A percentile compares a stretch with the other conserved stretches of the same genome.
Evolutionary conservation across 2,113 vertebrate species (phyloP).

Genomic region (Gadus chalcogrammus): DNA sequence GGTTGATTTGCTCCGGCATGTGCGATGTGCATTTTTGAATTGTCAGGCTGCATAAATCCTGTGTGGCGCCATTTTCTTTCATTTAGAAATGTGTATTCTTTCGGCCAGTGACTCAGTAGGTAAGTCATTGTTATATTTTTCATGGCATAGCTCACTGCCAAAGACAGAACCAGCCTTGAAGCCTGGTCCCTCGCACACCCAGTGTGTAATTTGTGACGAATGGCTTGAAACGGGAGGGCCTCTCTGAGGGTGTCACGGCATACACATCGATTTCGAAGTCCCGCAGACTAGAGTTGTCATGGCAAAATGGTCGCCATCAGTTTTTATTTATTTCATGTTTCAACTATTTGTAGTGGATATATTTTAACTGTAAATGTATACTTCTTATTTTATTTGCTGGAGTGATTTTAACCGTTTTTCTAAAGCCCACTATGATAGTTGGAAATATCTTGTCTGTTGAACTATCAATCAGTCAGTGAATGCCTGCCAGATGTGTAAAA

Average conservation of each 20-base stretch:
- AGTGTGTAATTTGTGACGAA: conserved; percentile 45
- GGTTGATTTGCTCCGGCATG: too few species aligned
- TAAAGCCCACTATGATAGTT: conserved; percentile 58
- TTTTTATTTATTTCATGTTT: conserved; percentile 30
- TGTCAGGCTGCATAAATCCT: neutral
- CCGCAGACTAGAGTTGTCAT: conserved; percentile 13
- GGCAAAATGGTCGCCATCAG: conserved; percentile 24
- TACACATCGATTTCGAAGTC: conserved; percentile 3
- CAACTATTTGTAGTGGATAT: conserved; percentile 49
- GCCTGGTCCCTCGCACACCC: conserved; percentile 35
- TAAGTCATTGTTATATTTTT: conserved; percentile 33
- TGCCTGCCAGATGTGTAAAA: conserved; percentile 64
- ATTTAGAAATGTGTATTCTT: conserved; percentile 9
- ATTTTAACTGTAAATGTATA: conserved; percentile 64
- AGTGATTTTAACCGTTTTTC: conserved; percentile 42
- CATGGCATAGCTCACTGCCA: conserved; percentile 20
- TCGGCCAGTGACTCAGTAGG: conserved; percentile 39
- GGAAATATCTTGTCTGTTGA: conserved; percentile 42
- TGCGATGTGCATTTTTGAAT: too few species aligned
- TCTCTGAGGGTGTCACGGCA: conserved; percentile 20
- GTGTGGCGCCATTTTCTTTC: neutral
- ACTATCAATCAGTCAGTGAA: conserved; percentile 52
- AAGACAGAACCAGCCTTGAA: conserved; percentile 29
- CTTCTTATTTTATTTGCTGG: conserved; percentile 31
- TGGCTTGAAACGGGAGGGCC: conserved; percentile 43